Base-by-base conservation (phyloP, 2,113 vertebrate genomes). In the Mixornis gularis region DNA sequence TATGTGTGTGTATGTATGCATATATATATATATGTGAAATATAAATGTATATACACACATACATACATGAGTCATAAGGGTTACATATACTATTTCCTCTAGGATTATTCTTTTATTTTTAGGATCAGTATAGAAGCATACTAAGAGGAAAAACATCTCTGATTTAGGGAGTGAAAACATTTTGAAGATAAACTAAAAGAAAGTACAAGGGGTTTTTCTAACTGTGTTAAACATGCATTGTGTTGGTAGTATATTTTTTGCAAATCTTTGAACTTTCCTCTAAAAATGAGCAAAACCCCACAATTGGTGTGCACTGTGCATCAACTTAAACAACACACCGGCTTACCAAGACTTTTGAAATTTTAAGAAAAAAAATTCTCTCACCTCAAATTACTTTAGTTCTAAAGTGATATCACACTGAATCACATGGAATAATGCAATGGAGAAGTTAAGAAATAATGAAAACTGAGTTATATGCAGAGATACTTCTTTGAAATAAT, bases 261-360 rank as follows among this genome's bases (percentile, higher is more conserved):
- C 83, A 91, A 92, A 96, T 87, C 94, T 95, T 95, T 92, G 80
- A 96, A 96, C 95, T 97, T 94, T 92, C 40, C 87, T 88, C 63
- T 92, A 68, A 53, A 88, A 95, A 94, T 69, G 85, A 96, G 91
- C 77, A 95, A 90, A 94, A 95, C 77, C 27, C 63, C 93, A 72
- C 87, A 94, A 87, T 8, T 82, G 86, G 83, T 73, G 93, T 66
- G 83, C 84, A 93, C 86, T 9, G 4, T 87, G 85, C 46, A 19
- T 71, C 92, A 96, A 90, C 11, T 40, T 79, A 68, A 93, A 69
- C 87, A 64, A 70, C 92, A 91, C 48, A 66, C 13, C 56, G 58
- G 88, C 77, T 89, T 40, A 77, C 34, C 59, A 87, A 29, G 82
- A 95, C 63, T 94, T 89, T 74, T 52, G 81, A 66, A 81, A 92